These are phyloP conservation scores for Enteromius thamalakanensis DNA, from an alignment of 2,797 vertebrate genomes.

Conservation along the genomic window DNA sequence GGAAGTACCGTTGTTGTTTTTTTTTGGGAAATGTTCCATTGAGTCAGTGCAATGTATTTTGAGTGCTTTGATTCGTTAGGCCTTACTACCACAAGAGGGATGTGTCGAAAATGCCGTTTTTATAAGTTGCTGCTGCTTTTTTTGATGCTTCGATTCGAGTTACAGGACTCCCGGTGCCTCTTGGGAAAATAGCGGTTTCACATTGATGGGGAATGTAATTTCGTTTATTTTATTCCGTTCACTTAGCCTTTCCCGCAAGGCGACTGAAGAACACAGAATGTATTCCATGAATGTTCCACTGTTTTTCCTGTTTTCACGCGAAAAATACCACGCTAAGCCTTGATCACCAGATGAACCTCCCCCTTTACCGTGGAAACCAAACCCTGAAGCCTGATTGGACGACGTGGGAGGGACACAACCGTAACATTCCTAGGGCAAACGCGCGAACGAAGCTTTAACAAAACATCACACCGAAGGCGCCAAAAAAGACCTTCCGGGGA, in stretches of 20 bases:
- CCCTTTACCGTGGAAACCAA: slow-evolving; percentile 52
- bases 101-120: slow-evolving; percentile 37
- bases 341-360: slow-evolving; percentile 59
- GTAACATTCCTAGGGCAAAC: slow-evolving; percentile 12
- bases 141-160: slow-evolving; percentile 41
- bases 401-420: slow-evolving; percentile 24
- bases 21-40: slow-evolving; percentile 52
- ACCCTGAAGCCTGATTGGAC: slow-evolving; percentile 53
- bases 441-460: slow-evolving; percentile 38
- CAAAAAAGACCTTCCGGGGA: neutral
- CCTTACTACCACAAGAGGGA: slow-evolving; percentile 64
- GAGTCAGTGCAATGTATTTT: slow-evolving; percentile 69
- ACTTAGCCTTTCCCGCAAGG: slow-evolving; percentile 21
- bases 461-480: neutral
- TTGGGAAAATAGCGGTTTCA: slow-evolving; percentile 49
- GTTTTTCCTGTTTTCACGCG: slow-evolving; percentile 34
- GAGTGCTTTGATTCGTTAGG: slow-evolving; percentile 71
- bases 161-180: slow-evolving; percentile 50
- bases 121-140: slow-evolving; percentile 61
- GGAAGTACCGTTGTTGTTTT: slow-evolving; percentile 50
- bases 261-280: slow-evolving; percentile 57
- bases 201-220: slow-evolving; percentile 56
- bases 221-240: neutral
- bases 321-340: slow-evolving; percentile 58
- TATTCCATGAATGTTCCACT: slow-evolving; percentile 58